Conservation (phyloP, 2,797 vertebrate genomes). For the Heterohyrax brucei region DNA sequence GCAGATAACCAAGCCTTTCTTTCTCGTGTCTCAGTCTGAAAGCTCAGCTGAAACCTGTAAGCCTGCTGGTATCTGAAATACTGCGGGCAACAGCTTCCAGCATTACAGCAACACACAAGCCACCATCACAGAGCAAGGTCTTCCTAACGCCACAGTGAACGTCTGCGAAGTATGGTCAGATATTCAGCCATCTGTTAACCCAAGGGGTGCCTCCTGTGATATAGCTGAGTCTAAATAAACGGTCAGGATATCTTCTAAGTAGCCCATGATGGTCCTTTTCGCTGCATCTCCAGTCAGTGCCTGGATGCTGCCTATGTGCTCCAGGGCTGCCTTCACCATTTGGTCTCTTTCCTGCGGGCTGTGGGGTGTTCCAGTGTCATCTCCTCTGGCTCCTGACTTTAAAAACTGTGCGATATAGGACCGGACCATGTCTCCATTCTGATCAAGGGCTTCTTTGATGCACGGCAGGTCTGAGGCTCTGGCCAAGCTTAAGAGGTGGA, state of each 20-base stretch:
- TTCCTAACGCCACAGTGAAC: not conserved
- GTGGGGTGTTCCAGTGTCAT: conserved; percentile 64
- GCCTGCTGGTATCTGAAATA: not conserved
- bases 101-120: not conserved
- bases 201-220: conserved; percentile 46
- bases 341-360: conserved; percentile 89
- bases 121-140: not conserved
- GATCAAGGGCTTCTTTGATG: conserved; percentile 88
- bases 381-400: conserved; percentile 88
- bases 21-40: not conserved
- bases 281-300: conserved; percentile 76
- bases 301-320: conserved; percentile 90
- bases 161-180: not conserved
- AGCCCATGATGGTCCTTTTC: conserved; percentile 86
- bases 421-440: conserved; percentile 89
- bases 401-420: conserved; percentile 93
- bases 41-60: not conserved
- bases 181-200: conserved; percentile 37
- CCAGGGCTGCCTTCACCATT: conserved; percentile 89
- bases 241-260: conserved; percentile 92
- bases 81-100: not conserved
- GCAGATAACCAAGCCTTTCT: not conserved
- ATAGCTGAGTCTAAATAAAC: conserved; percentile 85
- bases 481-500: conserved; percentile 94
- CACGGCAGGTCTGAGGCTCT: conserved; percentile 91